phyloP scores from a whole-genome alignment of 2,888 invertebrate genomes.

The Spatulosminthurus flaviceps region DNA sequence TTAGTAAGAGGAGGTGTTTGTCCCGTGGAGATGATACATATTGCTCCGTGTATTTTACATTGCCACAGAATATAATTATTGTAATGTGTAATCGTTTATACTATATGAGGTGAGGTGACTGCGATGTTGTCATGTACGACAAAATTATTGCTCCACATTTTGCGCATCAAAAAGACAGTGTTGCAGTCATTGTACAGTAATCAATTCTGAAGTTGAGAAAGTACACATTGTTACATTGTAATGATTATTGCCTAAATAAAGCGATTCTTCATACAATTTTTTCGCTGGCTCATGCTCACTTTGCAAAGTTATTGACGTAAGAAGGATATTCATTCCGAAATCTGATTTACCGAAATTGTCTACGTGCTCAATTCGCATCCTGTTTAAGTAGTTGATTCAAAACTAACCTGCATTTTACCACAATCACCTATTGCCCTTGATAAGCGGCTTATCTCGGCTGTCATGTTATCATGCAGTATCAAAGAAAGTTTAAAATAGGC shows the following conservation, averaged over 20 bases:
- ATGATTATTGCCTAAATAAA: conserved; percentile 20
- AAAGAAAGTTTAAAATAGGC: no score
- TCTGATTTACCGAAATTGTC: no score
- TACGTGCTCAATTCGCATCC: no score
- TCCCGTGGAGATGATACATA: conserved; percentile 7
- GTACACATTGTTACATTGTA: conserved; percentile 12
- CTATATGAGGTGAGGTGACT: neutral
- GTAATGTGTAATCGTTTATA: conserved; percentile 15
- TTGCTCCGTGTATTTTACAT: conserved; percentile 26
- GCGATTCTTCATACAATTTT: neutral
- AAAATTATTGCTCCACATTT: neutral
- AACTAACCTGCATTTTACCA: no score
- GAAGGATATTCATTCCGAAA: no score
- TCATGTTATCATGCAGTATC: no score
- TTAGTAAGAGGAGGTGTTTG: neutral
- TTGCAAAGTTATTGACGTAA: no score
- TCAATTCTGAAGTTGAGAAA: neutral
- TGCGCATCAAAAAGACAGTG: conserved; percentile 7
- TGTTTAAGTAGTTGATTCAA: no score
- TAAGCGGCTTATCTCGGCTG: no score
- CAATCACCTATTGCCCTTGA: no score
- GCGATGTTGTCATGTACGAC: neutral
- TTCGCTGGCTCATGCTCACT: no score
- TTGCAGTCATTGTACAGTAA: neutral
- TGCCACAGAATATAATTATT: conserved; percentile 1